Evolutionary conservation across 2,888 invertebrate species (phyloP).

Genomic region (Drosophila leonis): DNA sequence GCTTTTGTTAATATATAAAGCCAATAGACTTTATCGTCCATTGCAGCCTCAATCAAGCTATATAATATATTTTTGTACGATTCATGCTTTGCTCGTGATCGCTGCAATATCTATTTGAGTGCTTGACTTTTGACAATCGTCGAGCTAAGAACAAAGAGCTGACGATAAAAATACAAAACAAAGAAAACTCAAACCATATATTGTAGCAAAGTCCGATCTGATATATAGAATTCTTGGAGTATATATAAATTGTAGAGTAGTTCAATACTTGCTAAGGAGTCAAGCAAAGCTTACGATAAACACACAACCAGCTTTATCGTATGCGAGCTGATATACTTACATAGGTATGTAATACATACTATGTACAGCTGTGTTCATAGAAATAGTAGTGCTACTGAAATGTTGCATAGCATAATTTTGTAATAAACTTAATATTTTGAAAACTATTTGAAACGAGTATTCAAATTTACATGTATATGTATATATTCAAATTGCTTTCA

Average conservation of each 20-base stretch:
- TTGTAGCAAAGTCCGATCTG: background rate
- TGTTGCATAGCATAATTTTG: too few relatives aligned
- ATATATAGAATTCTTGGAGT: background rate
- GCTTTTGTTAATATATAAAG: background rate
- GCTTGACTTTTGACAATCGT: background rate
- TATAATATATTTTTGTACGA: background rate
- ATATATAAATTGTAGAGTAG: too few relatives aligned
- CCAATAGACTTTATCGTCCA: background rate
- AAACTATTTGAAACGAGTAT: too few relatives aligned
- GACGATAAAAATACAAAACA: background rate
- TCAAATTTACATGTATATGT: too few relatives aligned
- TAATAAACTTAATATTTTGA: too few relatives aligned
- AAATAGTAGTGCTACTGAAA: too few relatives aligned
- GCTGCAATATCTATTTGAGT: background rate
- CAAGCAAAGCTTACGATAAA: background rate
- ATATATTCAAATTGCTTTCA: too few relatives aligned
- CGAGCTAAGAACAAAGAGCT: background rate
- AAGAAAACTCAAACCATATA: background rate
- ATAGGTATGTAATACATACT: background rate
- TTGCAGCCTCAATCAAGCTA: background rate
- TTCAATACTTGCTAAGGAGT: background rate
- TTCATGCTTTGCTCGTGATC: background rate
- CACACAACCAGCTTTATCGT: background rate
- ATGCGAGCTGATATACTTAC: background rate
- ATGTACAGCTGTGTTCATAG: too few relatives aligned